Evolutionary conservation across 2,797 vertebrate genomes (phyloP).

Genomic region (Ceyx erithaca): DNA sequence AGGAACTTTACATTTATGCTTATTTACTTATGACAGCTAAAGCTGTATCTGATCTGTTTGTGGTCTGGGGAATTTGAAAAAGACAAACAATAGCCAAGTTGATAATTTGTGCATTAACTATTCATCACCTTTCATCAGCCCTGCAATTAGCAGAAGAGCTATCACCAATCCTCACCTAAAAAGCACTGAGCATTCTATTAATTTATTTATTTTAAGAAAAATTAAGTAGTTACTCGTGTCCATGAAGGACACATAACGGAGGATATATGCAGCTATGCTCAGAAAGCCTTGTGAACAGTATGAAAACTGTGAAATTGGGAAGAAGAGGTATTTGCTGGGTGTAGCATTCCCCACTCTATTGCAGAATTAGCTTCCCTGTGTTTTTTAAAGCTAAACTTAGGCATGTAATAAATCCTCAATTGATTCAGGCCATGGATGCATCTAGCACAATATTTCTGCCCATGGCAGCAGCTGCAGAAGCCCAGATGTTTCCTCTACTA

Average conservation of each 20-base stretch:
- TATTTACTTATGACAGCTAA: neutral
- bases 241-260: neutral
- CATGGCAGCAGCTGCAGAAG: neutral
- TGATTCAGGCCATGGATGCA: neutral
- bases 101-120: neutral
- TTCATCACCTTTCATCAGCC: neutral
- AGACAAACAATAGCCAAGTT: neutral
- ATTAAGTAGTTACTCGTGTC: neutral
- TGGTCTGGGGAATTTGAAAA: neutral
- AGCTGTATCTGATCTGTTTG: neutral
- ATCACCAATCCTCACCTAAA: neutral
- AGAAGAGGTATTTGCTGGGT: neutral
- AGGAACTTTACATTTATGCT: neutral
- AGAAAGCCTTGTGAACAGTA: neutral
- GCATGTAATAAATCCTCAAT: fast-evolving
- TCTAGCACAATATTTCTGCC: neutral
- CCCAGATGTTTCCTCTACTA: neutral
- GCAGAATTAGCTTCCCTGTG: neutral
- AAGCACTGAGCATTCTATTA: neutral
- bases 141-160: neutral
- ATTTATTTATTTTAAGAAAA: neutral
- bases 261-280: neutral
- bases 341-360: neutral
- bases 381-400: neutral
- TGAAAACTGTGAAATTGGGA: neutral